phyloP scores from a whole-genome alignment of 2,888 invertebrate species.

The Charanyca ferruginea region DNA sequence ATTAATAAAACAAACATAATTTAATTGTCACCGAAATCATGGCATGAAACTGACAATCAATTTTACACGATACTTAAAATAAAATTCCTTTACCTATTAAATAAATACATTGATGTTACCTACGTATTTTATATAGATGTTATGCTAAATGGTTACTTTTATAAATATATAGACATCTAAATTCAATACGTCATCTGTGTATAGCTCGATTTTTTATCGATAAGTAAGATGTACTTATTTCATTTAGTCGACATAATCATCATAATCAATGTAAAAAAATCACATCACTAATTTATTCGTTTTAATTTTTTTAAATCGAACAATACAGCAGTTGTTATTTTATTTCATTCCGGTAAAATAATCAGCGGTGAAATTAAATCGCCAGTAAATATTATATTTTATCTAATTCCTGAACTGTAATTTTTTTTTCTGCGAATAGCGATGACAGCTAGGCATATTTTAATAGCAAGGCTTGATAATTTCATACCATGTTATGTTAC shows the following conservation, averaged over 20 bases:
- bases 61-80: conserved; percentile 75
- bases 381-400: conserved; percentile 41
- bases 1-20: conserved; percentile 83
- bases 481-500: conserved; percentile 61
- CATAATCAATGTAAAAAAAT: conserved; percentile 7
- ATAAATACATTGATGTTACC: conserved; percentile 80
- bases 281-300: conserved; percentile 5
- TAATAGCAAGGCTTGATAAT: conserved; percentile 62
- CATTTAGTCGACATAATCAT: conserved; percentile 1
- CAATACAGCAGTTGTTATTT: conserved; percentile 40
- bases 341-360: conserved; percentile 41
- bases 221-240: neutral
- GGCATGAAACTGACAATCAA: conserved; percentile 84
- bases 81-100: conserved; percentile 75
- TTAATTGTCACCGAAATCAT: conserved; percentile 83
- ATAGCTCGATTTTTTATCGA: conserved; percentile 46
- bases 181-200: conserved; percentile 21
- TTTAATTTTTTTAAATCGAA: conserved; percentile 21
- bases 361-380: conserved; percentile 37
- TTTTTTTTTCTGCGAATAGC: conserved; percentile 26
- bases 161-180: conserved; percentile 56
- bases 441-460: conserved; percentile 59
- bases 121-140: conserved; percentile 57
- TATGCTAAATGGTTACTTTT: conserved; percentile 58
- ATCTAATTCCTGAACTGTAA: conserved; percentile 26